phyloP scores from a whole-genome alignment of 1,140 invertebrate species.

The Pteromalus puparum region DNA sequence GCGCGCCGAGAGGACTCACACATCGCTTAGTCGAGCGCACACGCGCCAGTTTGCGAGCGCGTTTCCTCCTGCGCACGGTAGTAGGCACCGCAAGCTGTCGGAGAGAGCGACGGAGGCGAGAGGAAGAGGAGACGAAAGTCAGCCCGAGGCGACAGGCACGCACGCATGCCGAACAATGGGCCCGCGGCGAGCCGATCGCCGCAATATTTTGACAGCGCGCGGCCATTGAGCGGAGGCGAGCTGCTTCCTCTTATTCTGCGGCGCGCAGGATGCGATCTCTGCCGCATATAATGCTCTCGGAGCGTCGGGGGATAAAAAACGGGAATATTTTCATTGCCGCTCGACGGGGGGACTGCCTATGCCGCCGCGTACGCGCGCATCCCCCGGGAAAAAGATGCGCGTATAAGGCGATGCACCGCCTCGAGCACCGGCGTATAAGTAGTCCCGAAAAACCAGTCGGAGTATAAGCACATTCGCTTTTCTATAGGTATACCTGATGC shows the following conservation, averaged over 20 bases:
- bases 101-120: not conserved
- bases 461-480: not conserved
- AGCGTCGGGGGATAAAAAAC: not conserved
- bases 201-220: conserved; percentile 75
- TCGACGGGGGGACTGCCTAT: not conserved
- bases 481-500: conserved; percentile 32
- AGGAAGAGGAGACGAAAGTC: conserved; percentile 59
- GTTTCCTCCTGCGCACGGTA: not conserved
- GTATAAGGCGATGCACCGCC: not conserved
- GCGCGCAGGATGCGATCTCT: not conserved
- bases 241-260: not conserved
- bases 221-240: conserved; percentile 65
- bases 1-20: too few species aligned
- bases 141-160: conserved; percentile 63
- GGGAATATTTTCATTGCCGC: conserved; percentile 21
- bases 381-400: not conserved
- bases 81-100: conserved; percentile 57
- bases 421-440: not conserved
- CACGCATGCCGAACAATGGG: conserved; percentile 55
- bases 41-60: not conserved
- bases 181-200: conserved; percentile 65
- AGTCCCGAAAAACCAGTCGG: not conserved
- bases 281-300: too few species aligned
- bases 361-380: too few species aligned
- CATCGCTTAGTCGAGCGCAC: not conserved